Conservation (phyloP, 2,113 vertebrate genomes). For the Coracopsis vasa region DNA sequence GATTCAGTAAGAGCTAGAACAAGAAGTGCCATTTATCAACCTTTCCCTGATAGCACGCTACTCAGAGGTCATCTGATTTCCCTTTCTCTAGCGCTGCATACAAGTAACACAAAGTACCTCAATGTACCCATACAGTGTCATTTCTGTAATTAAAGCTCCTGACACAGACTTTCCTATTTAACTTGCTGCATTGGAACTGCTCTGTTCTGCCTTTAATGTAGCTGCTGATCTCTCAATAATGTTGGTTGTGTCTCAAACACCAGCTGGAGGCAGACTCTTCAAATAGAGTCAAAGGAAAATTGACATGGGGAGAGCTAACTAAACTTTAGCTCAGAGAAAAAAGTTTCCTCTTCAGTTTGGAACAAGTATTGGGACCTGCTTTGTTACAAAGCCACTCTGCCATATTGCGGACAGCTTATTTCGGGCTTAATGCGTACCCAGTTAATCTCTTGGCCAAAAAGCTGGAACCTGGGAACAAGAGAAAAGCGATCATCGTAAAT, state of each 20-base stretch:
- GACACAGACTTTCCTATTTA: constrained; percentile 23
- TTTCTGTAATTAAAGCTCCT: constrained; percentile 52
- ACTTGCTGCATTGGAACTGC: constrained; percentile 6
- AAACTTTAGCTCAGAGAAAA: constrained; percentile 55
- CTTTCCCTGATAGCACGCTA: not conserved
- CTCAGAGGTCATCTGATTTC: not conserved
- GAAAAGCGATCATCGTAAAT: not conserved
- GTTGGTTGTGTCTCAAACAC: constrained; percentile 51
- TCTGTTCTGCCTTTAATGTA: constrained; percentile 54
- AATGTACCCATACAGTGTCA: not conserved
- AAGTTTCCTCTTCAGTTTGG: constrained; percentile 45
- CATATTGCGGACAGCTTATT: constrained; percentile 27
- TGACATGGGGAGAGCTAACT: constrained; percentile 11
- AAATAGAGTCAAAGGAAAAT: constrained; percentile 47
- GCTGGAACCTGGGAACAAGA: not conserved
- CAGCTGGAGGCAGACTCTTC: constrained; percentile 48
- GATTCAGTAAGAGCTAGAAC: not conserved
- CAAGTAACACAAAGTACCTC: not conserved
- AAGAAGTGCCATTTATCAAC: not conserved
- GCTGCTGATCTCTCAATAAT: constrained; percentile 57
- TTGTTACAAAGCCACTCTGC: constrained; percentile 38
- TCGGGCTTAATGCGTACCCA: not conserved
- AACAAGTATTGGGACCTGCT: constrained; percentile 55
- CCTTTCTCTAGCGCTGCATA: not conserved
- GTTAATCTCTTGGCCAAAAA: not conserved